Base-by-base conservation (phyloP, 2,888 invertebrate genomes). In the Sceliomorpha sp. region DNA sequence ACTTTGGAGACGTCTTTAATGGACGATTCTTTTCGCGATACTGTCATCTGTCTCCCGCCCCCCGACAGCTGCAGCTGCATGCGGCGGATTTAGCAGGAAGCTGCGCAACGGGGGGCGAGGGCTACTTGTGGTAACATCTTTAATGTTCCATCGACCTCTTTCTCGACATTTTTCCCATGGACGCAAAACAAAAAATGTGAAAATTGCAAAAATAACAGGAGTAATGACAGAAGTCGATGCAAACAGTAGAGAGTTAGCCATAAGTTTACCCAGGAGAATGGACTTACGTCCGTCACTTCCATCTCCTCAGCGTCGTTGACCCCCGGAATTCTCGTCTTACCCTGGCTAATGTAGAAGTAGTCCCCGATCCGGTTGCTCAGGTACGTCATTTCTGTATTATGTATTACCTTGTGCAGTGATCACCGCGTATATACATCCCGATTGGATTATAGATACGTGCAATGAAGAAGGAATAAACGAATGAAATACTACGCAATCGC, bases 281-380 rank as follows among this genome's bases (percentile, higher is more conserved):
- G 86, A 94, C 95, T 95, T 95, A 96, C 96, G 90, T 95, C 94
- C 87, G 95, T 95, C 86, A 92, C 90, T 89, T 92, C 92, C 92
- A 96, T 95, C 90, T 97, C 96, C 89, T 93, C 94, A 84, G 91
- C 93, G 91, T 98, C 98, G 92, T 98, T 97, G 90, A 98, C 94
- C 89, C 95, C 95, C 89, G 97, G 96, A 89, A 98, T 97, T 90
- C 94, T 93, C 88, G 94, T 95, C 92, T 95, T 96, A 90, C 98
- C 98, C 92, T 97, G 96, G 91, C 95, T 94, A 91, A 97, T 94
- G 91, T 93, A 95, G 89, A 93, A 92, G 92, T 97, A 98, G 91
- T 94, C 94, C 88, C 92, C 92, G 89, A 96, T 93, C 90, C 95
- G 94, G 90, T 94, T 92, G 89, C 92, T 92, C 90, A 97, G 92